A percentile compares a stretch with the other conserved stretches of the same genome.
phyloP scores from a whole-genome alignment of 2,888 invertebrate species.

The Pristionchus arcanus region DNA sequence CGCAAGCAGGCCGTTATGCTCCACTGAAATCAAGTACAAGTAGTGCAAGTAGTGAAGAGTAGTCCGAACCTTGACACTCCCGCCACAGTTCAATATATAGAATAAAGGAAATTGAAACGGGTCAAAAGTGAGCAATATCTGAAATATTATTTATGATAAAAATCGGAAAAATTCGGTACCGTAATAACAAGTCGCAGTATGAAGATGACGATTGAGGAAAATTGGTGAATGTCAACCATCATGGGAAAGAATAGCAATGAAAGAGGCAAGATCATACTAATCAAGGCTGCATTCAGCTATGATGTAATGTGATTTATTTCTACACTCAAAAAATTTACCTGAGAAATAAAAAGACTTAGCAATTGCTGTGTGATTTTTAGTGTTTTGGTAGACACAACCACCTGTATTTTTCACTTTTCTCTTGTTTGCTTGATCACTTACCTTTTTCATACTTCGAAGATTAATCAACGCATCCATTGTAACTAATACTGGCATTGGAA shows the following conservation, averaged over 20 bases:
- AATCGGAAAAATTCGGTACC: not conserved
- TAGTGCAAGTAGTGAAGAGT: too few species aligned
- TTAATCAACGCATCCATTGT: not conserved
- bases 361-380: not conserved
- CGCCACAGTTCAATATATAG: not conserved
- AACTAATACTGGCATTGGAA: not conserved
- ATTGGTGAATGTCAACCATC: not conserved
- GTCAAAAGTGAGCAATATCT: not conserved
- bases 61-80: not conserved
- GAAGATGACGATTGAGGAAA: not conserved
- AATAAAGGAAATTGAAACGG: not conserved
- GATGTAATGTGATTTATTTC: not conserved
- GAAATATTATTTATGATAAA: not conserved
- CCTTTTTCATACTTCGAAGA: not conserved
- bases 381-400: not conserved
- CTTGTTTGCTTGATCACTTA: not conserved
- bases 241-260: not conserved
- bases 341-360: not conserved
- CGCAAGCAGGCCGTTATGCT: too few species aligned
- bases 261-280: not conserved
- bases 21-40: too few species aligned
- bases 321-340: not conserved
- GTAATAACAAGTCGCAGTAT: not conserved
- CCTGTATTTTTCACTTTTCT: not conserved
- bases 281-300: not conserved